A percentile compares a stretch with the other conserved stretches of the same genome.
Evolutionary conservation across 2,797 vertebrate species (phyloP).

Genomic region (Notamacropus eugenii): DNA sequence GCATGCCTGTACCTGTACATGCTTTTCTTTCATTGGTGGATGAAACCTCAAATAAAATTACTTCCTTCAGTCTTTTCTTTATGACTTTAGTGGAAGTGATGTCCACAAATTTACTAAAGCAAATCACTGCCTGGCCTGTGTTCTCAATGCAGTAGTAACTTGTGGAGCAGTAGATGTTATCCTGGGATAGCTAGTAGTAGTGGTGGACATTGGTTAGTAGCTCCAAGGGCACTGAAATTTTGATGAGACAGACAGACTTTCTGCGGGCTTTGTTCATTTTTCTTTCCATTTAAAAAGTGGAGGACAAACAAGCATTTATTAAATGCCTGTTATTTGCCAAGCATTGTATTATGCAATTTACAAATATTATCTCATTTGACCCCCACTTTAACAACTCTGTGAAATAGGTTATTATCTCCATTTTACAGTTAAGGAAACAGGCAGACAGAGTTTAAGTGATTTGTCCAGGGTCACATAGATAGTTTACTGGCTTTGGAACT

Average conservation of each 20-base stretch:
- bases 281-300: not conserved
- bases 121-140: not conserved
- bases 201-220: not conserved
- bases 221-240: not conserved
- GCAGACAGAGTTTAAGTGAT: not conserved
- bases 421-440: not conserved
- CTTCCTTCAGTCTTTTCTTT: not conserved
- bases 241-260: not conserved
- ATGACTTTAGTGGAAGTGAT: not conserved
- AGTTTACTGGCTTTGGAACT: not conserved
- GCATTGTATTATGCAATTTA: not conserved
- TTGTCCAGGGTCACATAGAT: not conserved
- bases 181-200: not conserved
- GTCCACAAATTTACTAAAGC: not conserved
- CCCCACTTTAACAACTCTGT: not conserved
- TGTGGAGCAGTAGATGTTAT: not conserved
- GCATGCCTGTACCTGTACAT: not conserved
- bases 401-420: not conserved
- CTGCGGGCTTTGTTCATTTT: not conserved
- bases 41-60: not conserved
- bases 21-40: not conserved
- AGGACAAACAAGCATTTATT: not conserved
- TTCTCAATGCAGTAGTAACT: not conserved
- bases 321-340: not conserved
- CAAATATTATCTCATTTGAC: not conserved